Base-by-base conservation (phyloP, 2,113 vertebrate genomes). In the Myxocyprinus asiaticus region DNA sequence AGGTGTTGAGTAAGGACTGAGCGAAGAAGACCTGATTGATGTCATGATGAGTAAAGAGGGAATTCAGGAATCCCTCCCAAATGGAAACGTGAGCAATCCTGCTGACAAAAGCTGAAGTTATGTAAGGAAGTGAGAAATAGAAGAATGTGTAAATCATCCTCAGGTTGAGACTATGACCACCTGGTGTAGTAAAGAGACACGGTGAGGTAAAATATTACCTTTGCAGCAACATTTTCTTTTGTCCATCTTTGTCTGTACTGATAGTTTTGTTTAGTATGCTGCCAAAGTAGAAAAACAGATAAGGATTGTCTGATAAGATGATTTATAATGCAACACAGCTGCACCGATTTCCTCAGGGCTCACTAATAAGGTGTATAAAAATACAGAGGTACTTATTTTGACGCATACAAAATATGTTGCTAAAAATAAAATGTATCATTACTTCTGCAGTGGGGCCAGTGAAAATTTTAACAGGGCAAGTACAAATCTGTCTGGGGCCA, bases 81-180 rank as follows among this genome's bases (percentile, higher is more conserved):
- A 33, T 33, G 22, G 22, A 33, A 33, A 22, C 12, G n/a, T 55
- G 69, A 50, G 53, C 6, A 9, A 76, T 53, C n/a, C 33, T 61
- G 65, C 22, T 17, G 71, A 76, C 33, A 17, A 43, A 33, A 65
- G 44, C n/a, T 43, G 17, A 14, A 44, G 51, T 67, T 17, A 59
- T 7, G 65, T 6, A 15, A 56, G 12, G 51, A 53, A 17, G 5
- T 58, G 55, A 58, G 14, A n/a, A 53, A 50, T 5, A 51, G 7
- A 53, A 17, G 50, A 45, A 76, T 45, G 71, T 79, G 59, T 76
- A 53, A 65, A 79, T 71, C 50, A 76, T 79, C 71, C 14, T 68
- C 44, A 59, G 51, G 66, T 61, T 33, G 44, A 74, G 64, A 67
- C 67, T 4, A 51, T 62, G 56, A 61, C 45, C 11, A 9, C 3